Evolutionary conservation across 2,888 invertebrate species (phyloP).

Genomic region (Leucoma salicis): DNA sequence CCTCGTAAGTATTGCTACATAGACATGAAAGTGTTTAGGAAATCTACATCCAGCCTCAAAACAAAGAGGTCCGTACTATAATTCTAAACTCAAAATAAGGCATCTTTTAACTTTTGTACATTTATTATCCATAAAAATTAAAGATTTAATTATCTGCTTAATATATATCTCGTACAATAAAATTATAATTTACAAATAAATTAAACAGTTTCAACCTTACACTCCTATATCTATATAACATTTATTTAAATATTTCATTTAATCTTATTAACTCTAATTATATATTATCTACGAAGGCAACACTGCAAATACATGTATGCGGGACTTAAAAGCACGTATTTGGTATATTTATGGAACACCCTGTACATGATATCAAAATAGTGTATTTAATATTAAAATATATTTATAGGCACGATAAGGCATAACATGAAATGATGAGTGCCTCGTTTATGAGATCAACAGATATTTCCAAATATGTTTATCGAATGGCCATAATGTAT

Average conservation of each 20-base stretch:
- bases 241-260: slow-evolving; percentile 26
- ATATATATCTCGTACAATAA: slow-evolving; percentile 35
- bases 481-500: slow-evolving; percentile 28
- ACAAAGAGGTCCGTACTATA: slow-evolving; percentile 28
- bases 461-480: slow-evolving; percentile 42
- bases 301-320: slow-evolving; percentile 59
- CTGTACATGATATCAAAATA: slow-evolving; percentile 80
- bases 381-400: slow-evolving; percentile 56
- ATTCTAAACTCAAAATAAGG: slow-evolving; percentile 29
- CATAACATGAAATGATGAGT: slow-evolving; percentile 58
- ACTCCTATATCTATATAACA: slow-evolving; percentile 39
- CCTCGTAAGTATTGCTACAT: too few species aligned
- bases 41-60: slow-evolving; percentile 28
- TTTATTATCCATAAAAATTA: slow-evolving; percentile 36
- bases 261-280: slow-evolving; percentile 18
- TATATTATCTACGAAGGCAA: slow-evolving; percentile 67
- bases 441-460: slow-evolving; percentile 72
- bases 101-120: slow-evolving; percentile 47
- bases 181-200: slow-evolving; percentile 51
- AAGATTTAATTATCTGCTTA: slow-evolving; percentile 30
- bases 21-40: slow-evolving; percentile 27
- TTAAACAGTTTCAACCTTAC: slow-evolving; percentile 49
- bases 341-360: slow-evolving; percentile 78
- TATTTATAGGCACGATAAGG: slow-evolving; percentile 69
- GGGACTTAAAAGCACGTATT: slow-evolving; percentile 78